These are phyloP conservation scores for Phoenoteleia sp. DNA, from an alignment of 2,888 invertebrate genomes.

Conservation along the genomic window DNA sequence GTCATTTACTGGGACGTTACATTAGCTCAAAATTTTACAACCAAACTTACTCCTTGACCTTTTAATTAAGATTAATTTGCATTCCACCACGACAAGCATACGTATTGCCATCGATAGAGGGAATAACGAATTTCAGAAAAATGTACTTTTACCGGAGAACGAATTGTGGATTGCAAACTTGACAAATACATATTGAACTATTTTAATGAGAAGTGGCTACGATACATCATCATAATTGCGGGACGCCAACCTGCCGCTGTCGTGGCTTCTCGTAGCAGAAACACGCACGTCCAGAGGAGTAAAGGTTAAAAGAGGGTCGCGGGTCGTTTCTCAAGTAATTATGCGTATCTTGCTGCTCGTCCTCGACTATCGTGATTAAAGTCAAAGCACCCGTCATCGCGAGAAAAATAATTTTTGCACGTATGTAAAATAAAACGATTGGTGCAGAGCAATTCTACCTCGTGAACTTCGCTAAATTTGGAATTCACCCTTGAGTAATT, in stretches of 20 bases:
- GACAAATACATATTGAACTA: slow-evolving; percentile 86
- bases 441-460: not conserved
- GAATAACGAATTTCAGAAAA: slow-evolving; percentile 81
- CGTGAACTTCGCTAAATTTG: slow-evolving; percentile 12
- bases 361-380: slow-evolving; percentile 29
- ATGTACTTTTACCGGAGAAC: slow-evolving; percentile 74
- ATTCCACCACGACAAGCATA: slow-evolving; percentile 80
- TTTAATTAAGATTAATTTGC: slow-evolving; percentile 42
- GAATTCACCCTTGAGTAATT: slow-evolving; percentile 32
- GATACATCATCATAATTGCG: slow-evolving; percentile 85
- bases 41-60: slow-evolving; percentile 31
- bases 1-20: slow-evolving; percentile 8
- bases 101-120: slow-evolving; percentile 80
- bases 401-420: not conserved
- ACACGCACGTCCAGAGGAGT: slow-evolving; percentile 78
- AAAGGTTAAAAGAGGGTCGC: slow-evolving; percentile 81
- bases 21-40: slow-evolving; percentile 26
- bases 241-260: slow-evolving; percentile 75
- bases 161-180: slow-evolving; percentile 79
- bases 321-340: slow-evolving; percentile 71
- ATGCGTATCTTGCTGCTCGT: slow-evolving; percentile 41
- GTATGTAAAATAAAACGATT: not conserved
- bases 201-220: slow-evolving; percentile 85
- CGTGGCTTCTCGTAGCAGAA: slow-evolving; percentile 71
- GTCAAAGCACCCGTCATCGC: not conserved